Evolutionary conservation across 1,140 invertebrate species (phyloP), one percentile per base, ranked within the genome.

Genomic region (Oncopeltus fasciatus): DNA sequence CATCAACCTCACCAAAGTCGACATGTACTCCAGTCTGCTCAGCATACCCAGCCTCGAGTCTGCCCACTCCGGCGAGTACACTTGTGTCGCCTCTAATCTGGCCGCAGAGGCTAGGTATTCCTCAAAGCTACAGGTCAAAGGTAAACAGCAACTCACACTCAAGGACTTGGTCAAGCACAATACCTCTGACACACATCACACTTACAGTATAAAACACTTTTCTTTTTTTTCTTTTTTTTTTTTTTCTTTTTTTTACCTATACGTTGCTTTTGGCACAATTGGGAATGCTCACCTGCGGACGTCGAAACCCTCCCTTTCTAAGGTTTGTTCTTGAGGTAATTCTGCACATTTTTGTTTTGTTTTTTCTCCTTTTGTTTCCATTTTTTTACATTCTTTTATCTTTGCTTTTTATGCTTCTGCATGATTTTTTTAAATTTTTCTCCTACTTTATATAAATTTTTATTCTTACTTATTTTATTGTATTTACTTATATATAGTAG

Each of bases 111-210:
- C 85, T 72, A 85, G 84, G 78, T 87, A 83, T 79, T 85, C 85
- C 70, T 84, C 86, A 73, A 82, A 82, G 74, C 81, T 89, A 68
- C 82, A 83, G 77, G 87, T 90, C 72, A 87, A 87, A 87, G 86
- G 86, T 88, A 86, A 43, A n/a, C 33, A 43, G 31, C 43, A n/a
- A 53, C 21, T 27, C 24, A 56, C 24, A 57, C 27, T 29, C n/a
- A n/a, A n/a, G n/a, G n/a, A n/a, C n/a, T n/a, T n/a, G n/a, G n/a
- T n/a, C n/a, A n/a, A n/a, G n/a, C n/a, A n/a, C n/a, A n/a, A n/a
- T n/a, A n/a, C 38, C 21, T 49, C 63, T 29, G 44, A 46, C 53
- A 59, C 60, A 63, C 67, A 66, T 60, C 61, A 68, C n/a, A n/a
- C n/a, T n/a, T 69, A 47, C 26, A 5, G 21, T 28, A 60, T 20